A percentile compares a stretch with the other conserved stretches of the same genome.
Evolutionary conservation across 2,797 vertebrate species (phyloP).

Genomic region (Coregonus suidteri): DNA sequence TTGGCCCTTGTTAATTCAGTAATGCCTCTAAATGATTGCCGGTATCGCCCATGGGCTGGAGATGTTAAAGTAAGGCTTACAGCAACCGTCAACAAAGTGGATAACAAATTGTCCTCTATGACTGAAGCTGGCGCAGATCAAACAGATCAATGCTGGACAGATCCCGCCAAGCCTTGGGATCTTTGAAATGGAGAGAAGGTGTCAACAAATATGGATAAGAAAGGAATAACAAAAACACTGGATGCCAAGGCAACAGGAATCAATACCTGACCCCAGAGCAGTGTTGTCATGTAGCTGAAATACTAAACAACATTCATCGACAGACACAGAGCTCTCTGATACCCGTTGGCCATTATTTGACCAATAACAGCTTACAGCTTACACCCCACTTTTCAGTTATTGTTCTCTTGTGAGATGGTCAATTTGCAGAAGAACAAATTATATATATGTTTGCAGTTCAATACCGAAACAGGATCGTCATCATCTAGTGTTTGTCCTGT

Average conservation of each 20-base stretch:
- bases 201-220: conserved; percentile 58
- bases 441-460: conserved; percentile 52
- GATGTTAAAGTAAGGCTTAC: background rate
- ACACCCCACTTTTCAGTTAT: conserved; percentile 36
- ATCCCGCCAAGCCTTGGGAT: conserved; percentile 52
- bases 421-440: conserved; percentile 67
- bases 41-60: conserved; percentile 18
- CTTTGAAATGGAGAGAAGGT: conserved; percentile 60
- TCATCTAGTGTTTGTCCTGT: conserved; percentile 50
- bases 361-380: conserved; percentile 54
- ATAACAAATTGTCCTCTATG: conserved; percentile 59
- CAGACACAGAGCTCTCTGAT: conserved; percentile 50
- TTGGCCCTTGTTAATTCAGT: conserved; percentile 54
- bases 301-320: conserved; percentile 69
- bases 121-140: conserved; percentile 63
- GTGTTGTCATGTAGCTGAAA: conserved; percentile 64
- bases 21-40: conserved; percentile 53
- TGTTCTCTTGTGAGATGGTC: conserved; percentile 15
- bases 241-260: conserved; percentile 56
- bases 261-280: conserved; percentile 60
- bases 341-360: conserved; percentile 58
- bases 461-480: conserved; percentile 59
- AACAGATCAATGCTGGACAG: conserved; percentile 69
- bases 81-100: conserved; percentile 3
- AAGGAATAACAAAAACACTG: conserved; percentile 57